A percentile compares a stretch with the other conserved stretches of the same genome.
These are phyloP conservation scores for Sycophila sp. DNA, from an alignment of 1,140 invertebrate genomes.

Conservation along the genomic window DNA sequence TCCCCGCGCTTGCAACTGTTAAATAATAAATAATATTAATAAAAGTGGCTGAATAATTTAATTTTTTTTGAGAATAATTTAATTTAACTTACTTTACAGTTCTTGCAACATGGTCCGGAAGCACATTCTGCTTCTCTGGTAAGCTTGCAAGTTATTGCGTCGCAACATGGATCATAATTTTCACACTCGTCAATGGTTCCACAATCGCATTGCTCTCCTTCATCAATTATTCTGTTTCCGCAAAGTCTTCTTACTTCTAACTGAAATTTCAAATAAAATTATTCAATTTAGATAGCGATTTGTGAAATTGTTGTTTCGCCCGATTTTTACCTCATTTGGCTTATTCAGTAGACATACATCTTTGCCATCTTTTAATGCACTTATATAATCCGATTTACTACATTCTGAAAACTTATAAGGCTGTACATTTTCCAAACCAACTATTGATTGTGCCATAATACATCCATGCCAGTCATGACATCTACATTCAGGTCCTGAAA, in stretches of 20 bases:
- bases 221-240: conserved; percentile 93
- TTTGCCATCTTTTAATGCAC: conserved; percentile 79
- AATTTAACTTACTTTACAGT: conserved; percentile 78
- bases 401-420: conserved; percentile 94
- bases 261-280: conserved; percentile 51
- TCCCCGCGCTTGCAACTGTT: conserved; percentile 79
- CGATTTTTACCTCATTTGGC: conserved; percentile 82
- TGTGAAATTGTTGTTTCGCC: no score
- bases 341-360: conserved; percentile 90
- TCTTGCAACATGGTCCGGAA: conserved; percentile 89
- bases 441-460: conserved; percentile 93
- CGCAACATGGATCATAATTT: conserved; percentile 90
- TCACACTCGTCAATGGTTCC: conserved; percentile 88
- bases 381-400: conserved; percentile 86
- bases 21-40: neutral
- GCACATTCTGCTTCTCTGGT: conserved; percentile 92
- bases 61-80: neutral
- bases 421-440: conserved; percentile 89
- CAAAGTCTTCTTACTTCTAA: conserved; percentile 80
- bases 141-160: conserved; percentile 93
- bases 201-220: conserved; percentile 95
- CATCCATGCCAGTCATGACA: conserved; percentile 95
- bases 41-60: no score
- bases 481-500: conserved; percentile 79
- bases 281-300: no score